Evolutionary conservation across 2,113 vertebrate genomes (phyloP).

Genomic region (Ptychochromis oligacanthus): DNA sequence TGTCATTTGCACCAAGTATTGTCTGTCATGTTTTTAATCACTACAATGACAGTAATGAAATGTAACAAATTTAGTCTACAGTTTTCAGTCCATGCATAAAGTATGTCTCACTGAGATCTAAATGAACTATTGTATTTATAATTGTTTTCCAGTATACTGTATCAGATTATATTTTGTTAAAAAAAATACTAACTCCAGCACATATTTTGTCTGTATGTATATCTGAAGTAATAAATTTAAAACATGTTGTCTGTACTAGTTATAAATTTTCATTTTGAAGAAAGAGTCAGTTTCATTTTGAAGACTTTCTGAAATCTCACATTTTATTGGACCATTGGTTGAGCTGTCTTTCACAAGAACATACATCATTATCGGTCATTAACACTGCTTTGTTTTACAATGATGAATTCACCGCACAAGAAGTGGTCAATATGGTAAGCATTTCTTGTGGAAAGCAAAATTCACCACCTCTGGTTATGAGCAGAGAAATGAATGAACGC

Average conservation of each 20-base stretch:
- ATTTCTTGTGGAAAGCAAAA: constrained; percentile 35
- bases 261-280: background rate
- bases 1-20: background rate
- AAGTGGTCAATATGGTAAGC: constrained; percentile 24
- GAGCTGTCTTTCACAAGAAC: constrained; percentile 53
- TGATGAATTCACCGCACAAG: constrained; percentile 38
- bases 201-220: background rate
- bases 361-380: constrained; percentile 38
- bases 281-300: constrained; percentile 32
- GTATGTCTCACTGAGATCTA: constrained; percentile 1
- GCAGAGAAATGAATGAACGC: constrained; percentile 16
- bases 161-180: background rate
- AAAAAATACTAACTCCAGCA: background rate
- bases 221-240: background rate
- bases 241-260: background rate
- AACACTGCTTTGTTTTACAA: constrained; percentile 50
- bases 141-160: background rate
- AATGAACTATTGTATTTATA: constrained; percentile 42
- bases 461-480: constrained; percentile 3
- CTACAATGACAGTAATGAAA: constrained; percentile 39
- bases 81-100: background rate
- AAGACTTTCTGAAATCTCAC: constrained; percentile 64
- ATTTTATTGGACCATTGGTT: constrained; percentile 67
- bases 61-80: background rate
- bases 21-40: constrained; percentile 29